phyloP scores from a whole-genome alignment of 2,888 invertebrate genomes.

The Dastarcus helophoroides region DNA sequence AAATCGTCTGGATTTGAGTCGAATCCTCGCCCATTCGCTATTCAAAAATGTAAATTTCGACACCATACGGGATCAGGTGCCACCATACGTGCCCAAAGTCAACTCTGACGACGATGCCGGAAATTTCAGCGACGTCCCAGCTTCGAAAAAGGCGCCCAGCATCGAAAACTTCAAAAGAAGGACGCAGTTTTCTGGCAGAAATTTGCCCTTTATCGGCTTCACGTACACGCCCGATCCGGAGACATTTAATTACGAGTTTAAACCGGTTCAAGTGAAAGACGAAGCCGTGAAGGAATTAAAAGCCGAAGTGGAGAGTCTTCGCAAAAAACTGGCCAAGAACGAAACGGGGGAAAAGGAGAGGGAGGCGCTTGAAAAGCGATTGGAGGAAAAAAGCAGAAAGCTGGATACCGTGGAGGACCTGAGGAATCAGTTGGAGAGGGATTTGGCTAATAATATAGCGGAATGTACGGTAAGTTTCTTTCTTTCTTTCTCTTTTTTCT shows the following conservation, averaged over 20 bases:
- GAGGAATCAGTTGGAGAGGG: constrained; percentile 49
- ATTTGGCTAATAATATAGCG: constrained; percentile 45
- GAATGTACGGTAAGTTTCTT: constrained; percentile 39
- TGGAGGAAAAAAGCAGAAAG: constrained; percentile 35
- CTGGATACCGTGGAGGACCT: constrained; percentile 40
- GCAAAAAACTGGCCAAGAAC: constrained; percentile 41
- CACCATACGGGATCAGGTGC: constrained; percentile 48
- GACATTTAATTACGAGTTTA: too few relatives aligned
- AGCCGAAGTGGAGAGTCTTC: constrained; percentile 46
- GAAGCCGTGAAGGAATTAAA: constrained; percentile 37
- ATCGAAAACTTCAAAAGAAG: constrained; percentile 47
- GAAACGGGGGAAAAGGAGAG: constrained; percentile 37
- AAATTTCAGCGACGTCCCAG: constrained; percentile 52
- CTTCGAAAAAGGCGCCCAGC: constrained; percentile 43
- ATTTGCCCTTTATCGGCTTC: constrained; percentile 64
- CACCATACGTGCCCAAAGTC: constrained; percentile 70
- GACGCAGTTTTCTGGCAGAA: constrained; percentile 56
- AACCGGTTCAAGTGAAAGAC: constrained; percentile 22
- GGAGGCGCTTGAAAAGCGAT: constrained; percentile 33
- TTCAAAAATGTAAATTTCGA: constrained; percentile 49
- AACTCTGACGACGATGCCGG: constrained; percentile 66
- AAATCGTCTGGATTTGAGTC: constrained; percentile 38
- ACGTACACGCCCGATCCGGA: constrained; percentile 23
- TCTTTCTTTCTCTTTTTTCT: too few relatives aligned
- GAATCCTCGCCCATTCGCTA: constrained; percentile 44